Conservation (phyloP, 2,797 vertebrate genomes). For the Steatocranus sp. region DNA sequence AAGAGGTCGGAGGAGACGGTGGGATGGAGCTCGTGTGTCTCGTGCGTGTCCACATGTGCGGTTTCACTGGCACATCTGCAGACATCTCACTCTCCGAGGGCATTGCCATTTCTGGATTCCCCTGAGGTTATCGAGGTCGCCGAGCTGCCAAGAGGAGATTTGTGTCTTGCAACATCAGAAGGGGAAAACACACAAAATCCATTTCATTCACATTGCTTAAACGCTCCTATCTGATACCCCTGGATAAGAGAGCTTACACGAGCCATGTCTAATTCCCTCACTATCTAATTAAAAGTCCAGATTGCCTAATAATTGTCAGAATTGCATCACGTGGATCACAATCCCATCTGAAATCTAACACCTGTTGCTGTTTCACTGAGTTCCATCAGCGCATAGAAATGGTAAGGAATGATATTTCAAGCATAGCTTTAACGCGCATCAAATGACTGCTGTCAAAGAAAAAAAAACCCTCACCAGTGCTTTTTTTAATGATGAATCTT, state of each 20-base stretch:
- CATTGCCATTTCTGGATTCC: conserved; percentile 34
- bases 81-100: conserved; percentile 38
- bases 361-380: conserved; percentile 43
- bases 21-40: neutral
- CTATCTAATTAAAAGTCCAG: conserved; percentile 60
- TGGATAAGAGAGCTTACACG: conserved; percentile 43
- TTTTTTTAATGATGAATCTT: neutral
- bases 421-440: neutral
- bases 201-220: conserved; percentile 51
- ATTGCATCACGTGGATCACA: conserved; percentile 55
- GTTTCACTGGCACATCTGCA: conserved; percentile 33
- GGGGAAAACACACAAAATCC: conserved; percentile 38
- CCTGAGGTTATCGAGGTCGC: conserved; percentile 21
- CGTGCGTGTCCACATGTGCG: conserved; percentile 1
- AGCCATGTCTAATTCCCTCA: conserved; percentile 53
- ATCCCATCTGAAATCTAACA: conserved; percentile 35
- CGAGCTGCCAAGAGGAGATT: conserved; percentile 57
- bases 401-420: neutral
- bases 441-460: neutral
- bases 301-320: conserved; percentile 57
- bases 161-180: conserved; percentile 52
- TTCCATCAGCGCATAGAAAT: conserved; percentile 20
- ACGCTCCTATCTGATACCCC: conserved; percentile 42
- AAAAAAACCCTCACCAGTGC: neutral
- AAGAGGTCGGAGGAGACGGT: conserved; percentile 1